Evolutionary conservation across 2,797 vertebrate species (phyloP), one percentile per base, ranked within the genome.

Genomic region (Hoplostethus mediterraneus): DNA sequence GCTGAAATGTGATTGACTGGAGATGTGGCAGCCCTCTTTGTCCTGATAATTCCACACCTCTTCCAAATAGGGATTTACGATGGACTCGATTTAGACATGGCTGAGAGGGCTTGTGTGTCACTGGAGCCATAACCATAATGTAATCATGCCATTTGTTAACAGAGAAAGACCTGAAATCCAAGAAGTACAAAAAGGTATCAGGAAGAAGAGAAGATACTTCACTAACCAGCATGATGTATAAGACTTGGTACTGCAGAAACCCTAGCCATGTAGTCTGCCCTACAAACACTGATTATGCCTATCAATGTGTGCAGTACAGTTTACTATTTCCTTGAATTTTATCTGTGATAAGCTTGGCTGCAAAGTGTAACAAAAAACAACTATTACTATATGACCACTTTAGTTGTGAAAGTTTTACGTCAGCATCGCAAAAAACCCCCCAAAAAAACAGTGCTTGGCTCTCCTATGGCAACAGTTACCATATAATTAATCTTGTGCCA

Each of bases 51-150:
- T 77, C 61, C 56, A 70, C 73, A 57, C 62, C 44, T 67, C 70
- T 67, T 85, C 79, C 76, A 89, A 77, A 76, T 16, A 10, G 6
- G 51, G 71, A 88, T 89, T 92, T 80, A 89, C 31, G 45, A 79
- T 10, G 7, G 38, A 33, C 51, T 59, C 84, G 77, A 90, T 84
- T 87, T 82, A 82, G 62, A 56, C 48, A 36, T 66, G 44, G 55
- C 38, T 54, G 63, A 66, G 57, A 38, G 40, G 47, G 69, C 66
- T 21, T 80, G 62, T 70, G 65, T 72, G 63, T 49, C 63, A 71
- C 58, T 52, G 63, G 9, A 81, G 69, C 61, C 40, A 40, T 25
- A 77, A 62, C 68, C n/a, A 38, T 75, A 63, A 66, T 42, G 45
- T 67, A 73, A 80, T 77, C 11, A 38, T 38, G n/a, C 14, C 13